phyloP scores from a whole-genome alignment of 2,797 vertebrate genomes.

The Sebastes iracundus region DNA sequence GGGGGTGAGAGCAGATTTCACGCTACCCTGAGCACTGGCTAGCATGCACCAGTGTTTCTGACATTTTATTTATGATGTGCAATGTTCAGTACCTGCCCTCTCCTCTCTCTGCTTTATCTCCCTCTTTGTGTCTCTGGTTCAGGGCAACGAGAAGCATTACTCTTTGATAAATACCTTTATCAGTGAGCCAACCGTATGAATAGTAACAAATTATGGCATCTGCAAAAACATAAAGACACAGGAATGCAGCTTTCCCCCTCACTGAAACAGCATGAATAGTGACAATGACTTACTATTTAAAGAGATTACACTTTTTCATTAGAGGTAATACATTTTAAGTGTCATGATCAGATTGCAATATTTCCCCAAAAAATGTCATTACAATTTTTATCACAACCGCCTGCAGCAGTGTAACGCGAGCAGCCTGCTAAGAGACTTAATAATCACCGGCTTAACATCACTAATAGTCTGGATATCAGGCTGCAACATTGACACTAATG shows the following conservation, averaged over 20 bases:
- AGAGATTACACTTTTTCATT: not conserved
- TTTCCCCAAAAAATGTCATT: not conserved
- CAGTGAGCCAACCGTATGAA: not conserved
- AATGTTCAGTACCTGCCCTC: slow-evolving; percentile 56
- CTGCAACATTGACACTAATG: slow-evolving; percentile 29
- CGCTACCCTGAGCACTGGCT: slow-evolving; percentile 70
- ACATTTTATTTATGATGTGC: slow-evolving; percentile 82
- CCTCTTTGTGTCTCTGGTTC: slow-evolving; percentile 31
- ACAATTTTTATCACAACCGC: not conserved
- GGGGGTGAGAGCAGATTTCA: slow-evolving; percentile 74
- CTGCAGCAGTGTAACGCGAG: slow-evolving; percentile 4
- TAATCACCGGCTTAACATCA: slow-evolving; percentile 21
- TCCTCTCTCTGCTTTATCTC: slow-evolving; percentile 39
- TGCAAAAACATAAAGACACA: not conserved
- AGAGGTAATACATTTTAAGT: not conserved
- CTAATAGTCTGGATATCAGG: slow-evolving; percentile 34
- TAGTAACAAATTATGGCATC: not conserved
- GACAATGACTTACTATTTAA: not conserved
- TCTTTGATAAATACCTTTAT: slow-evolving; percentile 12
- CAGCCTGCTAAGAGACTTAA: not conserved
- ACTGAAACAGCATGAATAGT: not conserved
- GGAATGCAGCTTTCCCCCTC: not conserved
- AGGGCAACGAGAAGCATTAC: not conserved
- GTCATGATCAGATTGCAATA: not conserved
- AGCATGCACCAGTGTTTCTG: slow-evolving; percentile 70